Base-by-base conservation (phyloP, 2,797 vertebrate genomes). In the Crenichthys baileyi region DNA sequence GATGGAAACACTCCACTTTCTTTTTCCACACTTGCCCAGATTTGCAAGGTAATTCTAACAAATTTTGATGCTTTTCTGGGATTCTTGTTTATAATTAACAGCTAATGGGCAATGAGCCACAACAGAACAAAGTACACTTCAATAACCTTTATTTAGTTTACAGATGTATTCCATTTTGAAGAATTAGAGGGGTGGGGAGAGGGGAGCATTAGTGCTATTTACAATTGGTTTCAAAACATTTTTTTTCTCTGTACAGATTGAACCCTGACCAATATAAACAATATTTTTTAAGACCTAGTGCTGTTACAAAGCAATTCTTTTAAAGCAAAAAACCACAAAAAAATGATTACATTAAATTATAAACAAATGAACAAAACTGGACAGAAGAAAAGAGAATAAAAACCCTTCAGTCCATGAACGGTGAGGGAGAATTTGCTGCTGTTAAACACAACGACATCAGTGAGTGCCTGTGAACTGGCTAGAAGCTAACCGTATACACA, bases 191-290 rank as follows among this genome's bases (percentile, higher is more conserved):
- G 84, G 76, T 95, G 96, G 87, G 81, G 72, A 83, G 36, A 82
- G 80, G 4, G 96, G 95, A 95, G 96, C 95, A 96, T 98, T 97
- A 98, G 97, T 97, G 96, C 96, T 99, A 98, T 99, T 97, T 98
- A 99, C 97, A 99, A 95, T 96, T 94, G 92, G 91, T 39, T 96
- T 98, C 97, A 97, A 97, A 97, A 97, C 44, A 46, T 48, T 97
- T 90, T 92, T 97, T 91, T 93, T 96, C 95, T 97, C 97, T 99
- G 97, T 98, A 98, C 97, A 99, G 96, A 97, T 98, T 97, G 96
- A 96, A 97, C 97, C 96, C 96, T 97, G 97, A 98, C 97, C 96
- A 97, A 96, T 97, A 98, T 97, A 96, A 98, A 98, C 96, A 97
- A 95, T 96, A 96, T 95, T 93, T 94, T 92, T 94, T 96, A 97